phyloP scores from a whole-genome alignment of 92 coral and sea anemone genomes.

The Phenganax marumi region DNA sequence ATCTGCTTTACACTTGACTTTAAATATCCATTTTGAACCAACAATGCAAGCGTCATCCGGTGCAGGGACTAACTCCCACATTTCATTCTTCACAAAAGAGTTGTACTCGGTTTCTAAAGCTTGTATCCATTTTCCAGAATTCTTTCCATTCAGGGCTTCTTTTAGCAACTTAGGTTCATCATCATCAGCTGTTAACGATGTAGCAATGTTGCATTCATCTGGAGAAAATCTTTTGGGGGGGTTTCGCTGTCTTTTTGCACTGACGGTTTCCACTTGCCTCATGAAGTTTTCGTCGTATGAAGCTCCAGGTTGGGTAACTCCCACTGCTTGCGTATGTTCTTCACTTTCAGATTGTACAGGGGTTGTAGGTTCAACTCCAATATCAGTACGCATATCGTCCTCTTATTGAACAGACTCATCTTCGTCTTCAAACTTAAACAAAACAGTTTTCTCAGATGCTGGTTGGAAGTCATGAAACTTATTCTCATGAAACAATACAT shows the following conservation, averaged over 20 bases:
- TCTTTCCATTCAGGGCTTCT: slow-evolving; percentile 1
- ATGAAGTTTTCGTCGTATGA: slow-evolving; percentile 24
- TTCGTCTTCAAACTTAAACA: background rate
- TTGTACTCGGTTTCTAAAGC: slow-evolving; percentile 41
- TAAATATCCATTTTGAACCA: slow-evolving; percentile 62
- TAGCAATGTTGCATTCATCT: background rate
- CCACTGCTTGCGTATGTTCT: slow-evolving; percentile 10
- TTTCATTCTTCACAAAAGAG: slow-evolving; percentile 50
- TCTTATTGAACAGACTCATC: background rate
- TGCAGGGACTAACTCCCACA: slow-evolving; percentile 63
- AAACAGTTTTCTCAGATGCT: background rate
- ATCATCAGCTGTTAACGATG: background rate
- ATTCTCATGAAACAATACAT: slow-evolving; percentile 4
- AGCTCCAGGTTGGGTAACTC: slow-evolving; percentile 18
- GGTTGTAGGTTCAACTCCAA: background rate
- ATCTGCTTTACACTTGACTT: slow-evolving; percentile 54
- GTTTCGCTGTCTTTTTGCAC: background rate
- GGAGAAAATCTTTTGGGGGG: background rate
- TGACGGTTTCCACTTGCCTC: background rate
- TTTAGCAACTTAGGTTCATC: background rate
- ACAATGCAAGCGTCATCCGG: slow-evolving; percentile 53
- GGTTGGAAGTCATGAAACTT: slow-evolving; percentile 17
- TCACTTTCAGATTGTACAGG: background rate
- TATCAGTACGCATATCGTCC: background rate
- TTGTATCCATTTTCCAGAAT: background rate